Conservation (phyloP, 1,140 invertebrate species). For the Brachionus calyciflorus region DNA sequence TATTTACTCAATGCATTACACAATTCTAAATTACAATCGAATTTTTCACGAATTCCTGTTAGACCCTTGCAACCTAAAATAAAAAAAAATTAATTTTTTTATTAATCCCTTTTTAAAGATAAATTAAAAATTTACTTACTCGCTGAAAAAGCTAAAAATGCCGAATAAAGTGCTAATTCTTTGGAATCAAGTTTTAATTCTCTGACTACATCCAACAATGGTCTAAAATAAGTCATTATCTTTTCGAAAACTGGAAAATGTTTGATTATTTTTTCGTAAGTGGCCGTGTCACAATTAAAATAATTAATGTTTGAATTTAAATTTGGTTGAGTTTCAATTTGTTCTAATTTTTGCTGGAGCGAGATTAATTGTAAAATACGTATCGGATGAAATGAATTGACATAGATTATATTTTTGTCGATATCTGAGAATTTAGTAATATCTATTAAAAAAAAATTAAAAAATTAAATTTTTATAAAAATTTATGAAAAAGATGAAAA, state of each 20-base stretch:
- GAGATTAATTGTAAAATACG: too few species aligned
- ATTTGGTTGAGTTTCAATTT: constrained; percentile 18
- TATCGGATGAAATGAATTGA: constrained; percentile 16
- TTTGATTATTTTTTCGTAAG: constrained; percentile 2
- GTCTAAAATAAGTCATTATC: background rate
- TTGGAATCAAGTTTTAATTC: constrained; percentile 19
- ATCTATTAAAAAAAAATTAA: background rate
- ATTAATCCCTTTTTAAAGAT: too few species aligned
- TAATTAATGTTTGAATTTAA: background rate
- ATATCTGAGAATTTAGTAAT: background rate
- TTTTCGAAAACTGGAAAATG: constrained; percentile 5
- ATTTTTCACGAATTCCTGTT: background rate
- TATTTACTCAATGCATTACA: constrained; percentile 14
- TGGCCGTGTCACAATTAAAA: constrained; percentile 9
- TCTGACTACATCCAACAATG: background rate
- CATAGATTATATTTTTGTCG: constrained; percentile 16
- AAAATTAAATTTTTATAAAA: background rate
- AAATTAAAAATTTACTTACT: constrained; percentile 39
- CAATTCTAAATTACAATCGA: constrained; percentile 43
- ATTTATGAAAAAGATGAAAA: background rate
- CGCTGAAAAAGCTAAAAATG: constrained; percentile 32
- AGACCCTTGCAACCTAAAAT: constrained; percentile 24
- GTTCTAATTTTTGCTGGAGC: constrained; percentile 26
- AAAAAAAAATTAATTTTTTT: background rate
- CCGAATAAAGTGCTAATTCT: constrained; percentile 13